These are phyloP conservation scores for Leptopilina drosophilae DNA, from an alignment of 2,888 invertebrate species.

Conservation along the genomic window DNA sequence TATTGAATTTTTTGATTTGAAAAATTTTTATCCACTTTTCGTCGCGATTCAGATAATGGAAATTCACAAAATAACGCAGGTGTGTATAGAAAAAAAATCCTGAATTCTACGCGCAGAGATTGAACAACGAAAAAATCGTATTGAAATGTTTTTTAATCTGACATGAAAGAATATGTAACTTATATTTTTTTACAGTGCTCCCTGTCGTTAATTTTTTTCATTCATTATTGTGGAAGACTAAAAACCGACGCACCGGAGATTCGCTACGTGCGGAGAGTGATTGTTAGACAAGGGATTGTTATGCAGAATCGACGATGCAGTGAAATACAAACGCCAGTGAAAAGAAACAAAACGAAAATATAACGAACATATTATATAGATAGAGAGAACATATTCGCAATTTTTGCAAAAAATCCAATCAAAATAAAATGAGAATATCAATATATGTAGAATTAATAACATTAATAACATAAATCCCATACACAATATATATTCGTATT, in stretches of 20 bases:
- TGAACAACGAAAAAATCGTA: neutral
- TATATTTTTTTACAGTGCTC: neutral
- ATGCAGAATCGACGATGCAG: conserved; percentile 6
- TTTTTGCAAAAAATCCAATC: neutral
- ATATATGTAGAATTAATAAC: neutral
- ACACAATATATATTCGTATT: no score
- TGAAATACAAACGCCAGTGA: conserved; percentile 6
- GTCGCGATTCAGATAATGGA: no score
- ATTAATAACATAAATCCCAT: no score
- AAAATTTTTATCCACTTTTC: no score
- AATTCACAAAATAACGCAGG: no score
- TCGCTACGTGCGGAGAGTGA: conserved; percentile 19
- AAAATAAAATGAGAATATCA: neutral
- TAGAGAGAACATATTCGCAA: neutral
- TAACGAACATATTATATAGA: neutral
- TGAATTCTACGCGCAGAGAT: neutral
- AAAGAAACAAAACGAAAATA: conserved; percentile 17
- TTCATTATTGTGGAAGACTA: neutral
- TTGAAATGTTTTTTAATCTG: neutral
- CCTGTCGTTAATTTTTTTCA: neutral
- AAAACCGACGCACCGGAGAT: conserved; percentile 17
- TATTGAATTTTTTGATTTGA: no score
- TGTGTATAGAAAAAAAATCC: neutral
- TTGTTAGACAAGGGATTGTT: conserved; percentile 18
- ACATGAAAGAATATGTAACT: neutral